Base-by-base conservation (phyloP, 2,113 vertebrate species). In the Boleophthalmus pectinirostris region DNA sequence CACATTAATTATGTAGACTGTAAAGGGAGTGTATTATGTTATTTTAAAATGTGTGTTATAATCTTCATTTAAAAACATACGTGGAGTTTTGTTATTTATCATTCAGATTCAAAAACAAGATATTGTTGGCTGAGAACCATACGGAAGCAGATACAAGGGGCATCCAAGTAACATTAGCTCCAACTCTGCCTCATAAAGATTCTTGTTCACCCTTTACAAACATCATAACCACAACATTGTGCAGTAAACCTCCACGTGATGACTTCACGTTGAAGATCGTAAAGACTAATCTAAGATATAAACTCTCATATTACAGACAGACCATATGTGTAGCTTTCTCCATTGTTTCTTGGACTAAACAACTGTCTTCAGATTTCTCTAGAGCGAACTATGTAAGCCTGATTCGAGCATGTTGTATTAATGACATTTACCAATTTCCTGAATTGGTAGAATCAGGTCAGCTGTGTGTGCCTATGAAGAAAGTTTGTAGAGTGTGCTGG, bases 361-460 rank as follows among this genome's bases (percentile, higher is more conserved):
- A 3, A 54, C 23, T 12, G 20, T 29, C 51, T 54, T 61, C 15
- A 51, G 38, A 21, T 47, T 24, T 33, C 23, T 58, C 16, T 12
- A 8, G 16, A 38, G 33, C 18, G 11, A 8, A n/a, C 18, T 69
- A 64, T 69, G n/a, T 56, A 23, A 54, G 25, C 38, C 66, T 33
- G 14, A 47, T 65, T 8, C 7, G 65, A 46, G 33, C 15, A 57
- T 47, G 69, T 38, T 47, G 65, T 67, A 76, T 56, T 47, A 63
- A 74, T 67, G 14, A 0, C 8, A 63, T 76, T 80, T 80, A 6
- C 18, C 29, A 29, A 29, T 29, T n/a, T 46, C 5, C 38, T 69
- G 73, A 69, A 73, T 20, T 63, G 11, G 35, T 25, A 8, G 23
- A 74, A 77, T 79, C 43, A 23, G 78, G 82, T 75, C 67, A 47